phyloP scores from a whole-genome alignment of 2,113 vertebrate genomes.

The Chamaea fasciata region DNA sequence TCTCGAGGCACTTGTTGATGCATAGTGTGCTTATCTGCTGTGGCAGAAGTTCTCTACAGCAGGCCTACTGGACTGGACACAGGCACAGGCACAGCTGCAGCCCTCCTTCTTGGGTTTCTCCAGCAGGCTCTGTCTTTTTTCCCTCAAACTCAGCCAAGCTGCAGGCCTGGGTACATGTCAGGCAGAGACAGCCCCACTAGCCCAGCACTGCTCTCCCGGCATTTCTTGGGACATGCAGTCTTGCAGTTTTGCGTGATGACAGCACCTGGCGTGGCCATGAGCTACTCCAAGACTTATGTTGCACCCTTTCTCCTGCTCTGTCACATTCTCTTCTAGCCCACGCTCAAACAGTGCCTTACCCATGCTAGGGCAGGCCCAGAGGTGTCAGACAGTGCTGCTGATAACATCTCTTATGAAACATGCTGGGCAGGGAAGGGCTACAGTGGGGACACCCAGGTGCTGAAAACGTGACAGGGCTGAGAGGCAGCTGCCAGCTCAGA shows the following conservation, averaged over 20 bases:
- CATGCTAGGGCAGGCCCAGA: background rate
- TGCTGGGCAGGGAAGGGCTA: background rate
- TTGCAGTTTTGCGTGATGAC: background rate
- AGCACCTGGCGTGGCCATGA: background rate
- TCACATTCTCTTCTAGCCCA: background rate
- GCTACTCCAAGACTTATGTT: background rate
- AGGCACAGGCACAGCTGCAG: background rate
- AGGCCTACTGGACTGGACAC: background rate
- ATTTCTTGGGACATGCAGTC: background rate
- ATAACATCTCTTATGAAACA: background rate
- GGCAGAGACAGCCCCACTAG: background rate
- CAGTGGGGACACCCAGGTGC: background rate
- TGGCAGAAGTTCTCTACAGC: background rate
- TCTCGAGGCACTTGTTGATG: background rate
- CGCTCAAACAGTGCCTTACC: background rate
- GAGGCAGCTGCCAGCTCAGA: background rate
- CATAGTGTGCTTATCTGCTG: background rate
- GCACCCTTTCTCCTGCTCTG: background rate
- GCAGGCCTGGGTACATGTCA: background rate
- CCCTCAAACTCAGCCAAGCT: background rate
- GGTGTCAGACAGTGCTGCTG: background rate
- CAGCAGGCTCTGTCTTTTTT: background rate
- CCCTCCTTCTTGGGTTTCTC: background rate
- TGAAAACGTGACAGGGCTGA: background rate
- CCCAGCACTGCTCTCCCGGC: rapidly evolving